These are phyloP conservation scores for Aphaenogaster rudis DNA, from an alignment of 1,140 invertebrate genomes.

Conservation along the genomic window DNA sequence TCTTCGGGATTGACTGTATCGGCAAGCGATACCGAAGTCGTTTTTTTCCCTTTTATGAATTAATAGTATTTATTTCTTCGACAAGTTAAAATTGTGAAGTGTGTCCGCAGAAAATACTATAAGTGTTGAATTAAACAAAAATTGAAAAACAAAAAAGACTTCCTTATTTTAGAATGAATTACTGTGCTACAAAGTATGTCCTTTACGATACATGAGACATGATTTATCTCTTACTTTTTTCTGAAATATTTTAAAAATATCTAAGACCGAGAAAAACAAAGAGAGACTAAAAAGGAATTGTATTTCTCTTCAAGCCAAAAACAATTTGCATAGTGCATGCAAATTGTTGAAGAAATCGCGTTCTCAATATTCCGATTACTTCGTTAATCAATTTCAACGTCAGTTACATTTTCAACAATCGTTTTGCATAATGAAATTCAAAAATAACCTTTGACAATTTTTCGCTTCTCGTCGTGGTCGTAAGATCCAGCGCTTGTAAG, in stretches of 20 bases:
- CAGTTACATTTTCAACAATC: conserved; percentile 4
- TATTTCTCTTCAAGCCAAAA: background rate
- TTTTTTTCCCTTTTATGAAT: conserved; percentile 15
- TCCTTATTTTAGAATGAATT: background rate
- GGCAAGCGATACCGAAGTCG: conserved; percentile 20
- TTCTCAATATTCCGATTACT: conserved; percentile 1
- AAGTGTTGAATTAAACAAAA: background rate
- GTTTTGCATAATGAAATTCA: conserved; percentile 51
- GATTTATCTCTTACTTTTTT: background rate
- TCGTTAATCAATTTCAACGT: conserved; percentile 9
- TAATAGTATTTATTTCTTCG: conserved; percentile 27
- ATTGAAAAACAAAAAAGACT: background rate
- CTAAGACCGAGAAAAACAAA: background rate
- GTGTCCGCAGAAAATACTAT: background rate
- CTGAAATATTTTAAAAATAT: conserved; percentile 7
- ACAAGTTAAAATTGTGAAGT: background rate
- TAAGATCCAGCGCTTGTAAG: conserved; percentile 27
- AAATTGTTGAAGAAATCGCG: background rate
- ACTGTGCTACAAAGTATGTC: background rate
- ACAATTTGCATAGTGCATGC: conserved; percentile 16
- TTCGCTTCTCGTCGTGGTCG: conserved; percentile 27
- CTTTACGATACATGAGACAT: background rate
- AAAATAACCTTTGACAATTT: conserved; percentile 52
- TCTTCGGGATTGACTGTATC: conserved; percentile 51
- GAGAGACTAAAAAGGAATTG: background rate